Evolutionary conservation across 2,113 vertebrate genomes (phyloP).

Genomic region (Festucalex cinctus): DNA sequence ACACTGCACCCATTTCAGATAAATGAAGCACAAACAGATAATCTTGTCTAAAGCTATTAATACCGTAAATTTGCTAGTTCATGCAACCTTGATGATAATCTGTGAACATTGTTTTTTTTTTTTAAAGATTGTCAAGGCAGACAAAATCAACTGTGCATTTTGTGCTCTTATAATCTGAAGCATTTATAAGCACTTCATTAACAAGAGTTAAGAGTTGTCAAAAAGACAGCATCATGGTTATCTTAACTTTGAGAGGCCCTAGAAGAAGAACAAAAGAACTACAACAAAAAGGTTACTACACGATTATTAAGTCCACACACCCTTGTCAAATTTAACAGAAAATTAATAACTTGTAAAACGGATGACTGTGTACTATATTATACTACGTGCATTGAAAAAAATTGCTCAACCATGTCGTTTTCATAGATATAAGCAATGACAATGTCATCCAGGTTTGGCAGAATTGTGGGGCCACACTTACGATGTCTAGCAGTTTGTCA

Average conservation of each 20-base stretch:
- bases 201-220: background rate
- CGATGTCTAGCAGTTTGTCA: slow-evolving; percentile 73
- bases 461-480: slow-evolving; percentile 47
- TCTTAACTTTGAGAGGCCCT: too few species aligned
- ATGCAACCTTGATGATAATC: background rate
- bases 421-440: background rate
- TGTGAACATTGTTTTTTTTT: too few species aligned
- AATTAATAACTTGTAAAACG: background rate
- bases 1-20: background rate
- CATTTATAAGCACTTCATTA: background rate
- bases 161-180: background rate
- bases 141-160: too few species aligned
- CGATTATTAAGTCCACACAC: background rate
- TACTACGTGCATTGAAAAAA: background rate
- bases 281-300: too few species aligned
- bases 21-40: background rate
- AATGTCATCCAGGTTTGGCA: background rate
- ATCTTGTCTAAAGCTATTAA: too few species aligned
- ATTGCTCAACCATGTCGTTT: background rate
- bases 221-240: background rate
- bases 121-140: background rate
- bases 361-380: background rate
- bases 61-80: too few species aligned
- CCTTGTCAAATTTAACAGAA: background rate
- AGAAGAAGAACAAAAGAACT: too few species aligned